Evolutionary conservation across 1,140 invertebrate genomes (phyloP).

Genomic region (Dermatophagoides farinae): DNA sequence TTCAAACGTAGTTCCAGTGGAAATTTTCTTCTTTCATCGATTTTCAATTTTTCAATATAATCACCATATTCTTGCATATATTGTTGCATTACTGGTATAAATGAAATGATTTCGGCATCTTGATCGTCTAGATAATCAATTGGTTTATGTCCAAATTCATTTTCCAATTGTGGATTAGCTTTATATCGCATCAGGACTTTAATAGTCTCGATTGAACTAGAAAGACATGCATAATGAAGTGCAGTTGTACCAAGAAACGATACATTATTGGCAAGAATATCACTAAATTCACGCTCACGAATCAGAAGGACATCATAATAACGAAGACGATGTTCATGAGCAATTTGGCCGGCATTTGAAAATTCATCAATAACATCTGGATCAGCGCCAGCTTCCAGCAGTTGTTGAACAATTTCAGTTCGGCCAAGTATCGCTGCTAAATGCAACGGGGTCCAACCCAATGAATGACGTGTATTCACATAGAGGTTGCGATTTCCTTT

Average conservation of each 20-base stretch:
- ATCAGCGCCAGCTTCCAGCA: constrained; percentile 54
- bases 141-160: constrained; percentile 52
- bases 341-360: constrained; percentile 42
- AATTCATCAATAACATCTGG: constrained; percentile 58
- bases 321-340: constrained; percentile 33
- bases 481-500: background rate
- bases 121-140: constrained; percentile 46
- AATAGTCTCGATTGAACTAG: constrained; percentile 40
- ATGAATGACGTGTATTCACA: constrained; percentile 28
- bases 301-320: constrained; percentile 34
- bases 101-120: constrained; percentile 33
- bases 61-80: constrained; percentile 26
- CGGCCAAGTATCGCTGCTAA: constrained; percentile 56
- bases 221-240: constrained; percentile 67
- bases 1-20: constrained; percentile 68
- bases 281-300: constrained; percentile 58
- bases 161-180: constrained; percentile 36
- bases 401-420: constrained; percentile 38
- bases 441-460: constrained; percentile 71
- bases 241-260: constrained; percentile 66
- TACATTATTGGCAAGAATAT: constrained; percentile 45
- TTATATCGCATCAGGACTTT: constrained; percentile 27
- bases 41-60: constrained; percentile 31
- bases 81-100: constrained; percentile 26
- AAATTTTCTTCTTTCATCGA: constrained; percentile 61